Percentiles rank a stretch among this genome's conserved stretches.
Evolutionary conservation across 2,888 invertebrate species (phyloP).

Genomic region (Rhyacophila evoluta): DNA sequence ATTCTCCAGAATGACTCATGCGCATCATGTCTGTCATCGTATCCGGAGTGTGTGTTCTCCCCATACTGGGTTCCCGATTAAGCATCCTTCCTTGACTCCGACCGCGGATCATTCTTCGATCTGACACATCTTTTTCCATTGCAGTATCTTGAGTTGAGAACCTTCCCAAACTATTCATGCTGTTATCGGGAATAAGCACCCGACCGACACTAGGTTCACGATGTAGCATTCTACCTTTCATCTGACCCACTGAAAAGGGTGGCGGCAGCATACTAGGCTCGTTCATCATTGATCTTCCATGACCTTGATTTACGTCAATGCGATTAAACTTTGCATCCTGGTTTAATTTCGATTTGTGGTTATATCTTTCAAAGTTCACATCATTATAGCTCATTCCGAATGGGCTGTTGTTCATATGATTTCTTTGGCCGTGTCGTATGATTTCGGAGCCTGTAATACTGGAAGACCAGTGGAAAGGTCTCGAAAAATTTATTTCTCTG

Average conservation of each 20-base stretch:
- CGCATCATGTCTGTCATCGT: too few species aligned
- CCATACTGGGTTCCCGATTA: background rate
- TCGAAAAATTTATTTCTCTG: background rate
- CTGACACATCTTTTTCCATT: background rate
- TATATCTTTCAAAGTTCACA: background rate
- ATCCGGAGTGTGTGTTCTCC: background rate
- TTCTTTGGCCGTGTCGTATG: background rate
- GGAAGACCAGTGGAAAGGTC: background rate
- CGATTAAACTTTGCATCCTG: background rate
- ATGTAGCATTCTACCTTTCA: background rate
- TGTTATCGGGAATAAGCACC: background rate
- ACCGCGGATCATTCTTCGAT: background rate
- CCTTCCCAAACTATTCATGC: too few species aligned
- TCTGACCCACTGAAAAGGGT: too few species aligned
- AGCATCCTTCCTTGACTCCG: background rate
- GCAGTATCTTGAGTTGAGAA: background rate
- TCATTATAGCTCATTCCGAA: background rate
- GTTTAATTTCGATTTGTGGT: background rate
- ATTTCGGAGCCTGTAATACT: background rate
- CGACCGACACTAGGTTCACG: conserved; percentile 1
- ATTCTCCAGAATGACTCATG: background rate
- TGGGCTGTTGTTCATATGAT: background rate
- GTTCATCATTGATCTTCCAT: too few species aligned
- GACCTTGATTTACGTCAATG: background rate
- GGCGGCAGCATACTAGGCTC: too few species aligned